phyloP scores from a whole-genome alignment of 2,888 invertebrate species.

The Nemapogon koenigi region DNA sequence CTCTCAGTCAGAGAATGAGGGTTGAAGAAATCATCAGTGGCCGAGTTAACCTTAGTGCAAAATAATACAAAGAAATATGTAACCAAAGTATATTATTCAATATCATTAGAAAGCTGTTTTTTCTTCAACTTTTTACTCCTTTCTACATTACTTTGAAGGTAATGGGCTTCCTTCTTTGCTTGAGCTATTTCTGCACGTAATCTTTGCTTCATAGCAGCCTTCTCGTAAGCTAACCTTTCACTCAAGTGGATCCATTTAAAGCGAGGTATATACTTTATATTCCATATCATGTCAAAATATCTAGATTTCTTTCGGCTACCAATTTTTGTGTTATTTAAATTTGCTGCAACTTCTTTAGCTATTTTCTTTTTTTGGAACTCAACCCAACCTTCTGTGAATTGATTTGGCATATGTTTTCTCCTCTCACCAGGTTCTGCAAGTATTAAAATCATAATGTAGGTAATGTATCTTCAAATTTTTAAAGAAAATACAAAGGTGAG shows the following conservation, averaged over 20 bases:
- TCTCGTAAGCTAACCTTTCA: constrained; percentile 92
- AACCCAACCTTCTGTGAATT: constrained; percentile 94
- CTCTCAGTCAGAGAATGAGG: constrained; percentile 40
- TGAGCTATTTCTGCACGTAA: constrained; percentile 86
- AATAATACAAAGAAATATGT: constrained; percentile 11
- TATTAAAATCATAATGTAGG: constrained; percentile 6
- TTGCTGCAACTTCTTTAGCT: constrained; percentile 84
- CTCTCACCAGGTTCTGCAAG: constrained; percentile 49
- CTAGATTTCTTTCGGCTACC: constrained; percentile 84
- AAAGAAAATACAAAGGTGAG: background rate
- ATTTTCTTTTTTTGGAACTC: constrained; percentile 89
- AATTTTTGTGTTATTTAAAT: constrained; percentile 87
- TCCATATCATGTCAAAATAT: constrained; percentile 93
- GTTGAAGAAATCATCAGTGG: constrained; percentile 53
- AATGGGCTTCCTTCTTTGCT: constrained; percentile 89
- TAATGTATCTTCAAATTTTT: background rate
- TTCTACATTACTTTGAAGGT: constrained; percentile 84
- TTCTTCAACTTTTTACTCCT: constrained; percentile 74
- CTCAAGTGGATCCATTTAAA: constrained; percentile 97
- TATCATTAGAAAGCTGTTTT: constrained; percentile 26
- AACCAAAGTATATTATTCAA: constrained; percentile 14
- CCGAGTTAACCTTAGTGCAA: constrained; percentile 21
- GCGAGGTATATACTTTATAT: constrained; percentile 91
- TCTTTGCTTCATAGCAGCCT: constrained; percentile 86
- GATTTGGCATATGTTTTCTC: constrained; percentile 62